Evolutionary conservation across 2,888 invertebrate species (phyloP), one percentile per base, ranked within the genome.

Genomic region (Ametastegia equiseti): DNA sequence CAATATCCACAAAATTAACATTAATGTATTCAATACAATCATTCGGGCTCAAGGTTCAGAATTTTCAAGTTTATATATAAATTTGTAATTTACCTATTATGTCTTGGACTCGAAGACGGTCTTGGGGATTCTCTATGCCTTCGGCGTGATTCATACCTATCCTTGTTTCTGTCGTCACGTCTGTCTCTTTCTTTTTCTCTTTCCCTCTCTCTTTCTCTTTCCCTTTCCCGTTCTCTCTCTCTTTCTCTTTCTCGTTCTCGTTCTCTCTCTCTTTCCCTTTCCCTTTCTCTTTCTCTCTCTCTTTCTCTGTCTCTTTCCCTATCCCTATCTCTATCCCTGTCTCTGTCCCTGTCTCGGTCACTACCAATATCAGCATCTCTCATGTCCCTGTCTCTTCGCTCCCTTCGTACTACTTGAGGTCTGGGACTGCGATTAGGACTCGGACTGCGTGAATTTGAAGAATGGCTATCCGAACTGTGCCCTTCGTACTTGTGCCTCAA

Each of bases 401-500:
- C 90, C 73, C 90, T 85, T 81, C 90, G 89, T 65, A 83, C 81
- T 19, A 84, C 45, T 47, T 84, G 83, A 84, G 83, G 91, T 81
- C 88, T 89, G n/a, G 87, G 89, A 86, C 90, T 91, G 84, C 91
- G 90, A 54, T 90, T 91, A 23, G 92, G 92, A 85, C 92, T 92
- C 11, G 93, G 92, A 5, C 92, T 92, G 82, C 90, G 90, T 15
- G 93, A 93, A 57, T 89, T 90, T 15, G 92, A 89, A 47, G 92
- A 92, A 82, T 88, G 89, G 45, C 92, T 90, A 81, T 91, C 91
- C 3, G 91, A 91, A 84, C 90, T 91, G 80, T 91, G 91, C n/a
- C 91, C 92, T 84, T 93, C 93, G 75, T 93, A 93, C 79, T 94
- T 93, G 83, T 97, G 97, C 54, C 97, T 94, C 91, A 96, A 94